Percentiles rank a stretch among this genome's conserved stretches.
Evolutionary conservation across 2,888 invertebrate genomes (phyloP).

Genomic region (Chironomus riparius): DNA sequence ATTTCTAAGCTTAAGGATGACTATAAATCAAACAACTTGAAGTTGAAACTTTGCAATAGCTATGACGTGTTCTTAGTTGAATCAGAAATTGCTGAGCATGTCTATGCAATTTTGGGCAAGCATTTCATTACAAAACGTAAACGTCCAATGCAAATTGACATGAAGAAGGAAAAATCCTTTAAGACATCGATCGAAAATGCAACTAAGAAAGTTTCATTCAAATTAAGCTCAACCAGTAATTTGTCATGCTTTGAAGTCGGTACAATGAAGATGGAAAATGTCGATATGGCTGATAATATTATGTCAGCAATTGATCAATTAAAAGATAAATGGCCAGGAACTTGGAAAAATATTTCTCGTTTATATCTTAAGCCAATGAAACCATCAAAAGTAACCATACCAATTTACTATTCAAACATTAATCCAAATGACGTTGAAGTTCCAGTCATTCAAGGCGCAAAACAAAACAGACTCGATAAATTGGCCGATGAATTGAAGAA

Average conservation of each 20-base stretch:
- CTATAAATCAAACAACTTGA: conserved; percentile 6
- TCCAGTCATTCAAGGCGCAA: conserved; percentile 9
- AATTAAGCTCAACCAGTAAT: background rate
- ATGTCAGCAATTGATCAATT: conserved; percentile 7
- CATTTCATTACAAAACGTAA: conserved; percentile 21
- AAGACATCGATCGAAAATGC: conserved; percentile 8
- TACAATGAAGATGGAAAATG: background rate
- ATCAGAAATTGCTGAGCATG: conserved; percentile 16
- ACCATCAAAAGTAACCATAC: conserved; percentile 11
- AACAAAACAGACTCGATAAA: conserved; percentile 7
- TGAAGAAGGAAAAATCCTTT: background rate
- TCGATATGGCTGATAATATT: conserved; percentile 1
- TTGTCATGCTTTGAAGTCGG: conserved; percentile 13
- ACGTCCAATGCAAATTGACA: conserved; percentile 18
- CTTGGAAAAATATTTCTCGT: conserved; percentile 13
- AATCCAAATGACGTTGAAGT: conserved; percentile 21
- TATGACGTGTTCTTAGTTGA: conserved; percentile 21
- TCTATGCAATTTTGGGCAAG: conserved; percentile 22
- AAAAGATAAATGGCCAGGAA: conserved; percentile 20
- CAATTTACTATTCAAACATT: conserved; percentile 15
- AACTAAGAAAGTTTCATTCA: background rate
- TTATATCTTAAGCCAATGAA: conserved; percentile 3
- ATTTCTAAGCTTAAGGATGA: background rate
- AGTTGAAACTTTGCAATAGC: conserved; percentile 5
- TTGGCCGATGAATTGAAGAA: background rate